phyloP scores from a whole-genome alignment of 2,113 vertebrate species.

The Stigmatopora argus region DNA sequence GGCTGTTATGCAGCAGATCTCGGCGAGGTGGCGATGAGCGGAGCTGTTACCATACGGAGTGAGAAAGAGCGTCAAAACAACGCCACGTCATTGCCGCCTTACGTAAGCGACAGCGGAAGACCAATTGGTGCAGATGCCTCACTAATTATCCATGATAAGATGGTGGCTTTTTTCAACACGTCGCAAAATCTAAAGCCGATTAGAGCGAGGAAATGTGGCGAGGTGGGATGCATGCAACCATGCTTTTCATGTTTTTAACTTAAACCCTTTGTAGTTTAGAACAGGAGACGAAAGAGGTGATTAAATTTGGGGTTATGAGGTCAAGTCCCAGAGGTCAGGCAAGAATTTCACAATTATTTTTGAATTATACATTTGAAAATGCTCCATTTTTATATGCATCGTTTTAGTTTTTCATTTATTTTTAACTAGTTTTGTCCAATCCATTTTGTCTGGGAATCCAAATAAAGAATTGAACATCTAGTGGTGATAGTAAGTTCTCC shows the following conservation, averaged over 20 bases:
- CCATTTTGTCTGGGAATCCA: too few species aligned
- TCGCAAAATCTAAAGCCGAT: background rate
- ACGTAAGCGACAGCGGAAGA: conserved; percentile 18
- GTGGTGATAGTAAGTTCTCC: too few species aligned
- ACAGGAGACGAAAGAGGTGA: too few species aligned
- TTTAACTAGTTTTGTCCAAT: too few species aligned
- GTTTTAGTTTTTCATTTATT: too few species aligned
- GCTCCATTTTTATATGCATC: too few species aligned
- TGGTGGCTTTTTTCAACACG: conserved; percentile 17
- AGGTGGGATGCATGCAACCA: background rate
- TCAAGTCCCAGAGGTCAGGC: too few species aligned
- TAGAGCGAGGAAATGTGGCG: background rate
- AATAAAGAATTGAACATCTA: too few species aligned
- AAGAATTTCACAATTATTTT: too few species aligned
- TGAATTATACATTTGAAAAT: too few species aligned
- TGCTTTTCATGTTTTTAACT: background rate
- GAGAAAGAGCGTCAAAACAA: conserved; percentile 55
- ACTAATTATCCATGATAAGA: conserved; percentile 44
- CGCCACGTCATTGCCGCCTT: conserved; percentile 50
- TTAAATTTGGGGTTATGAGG: too few species aligned
- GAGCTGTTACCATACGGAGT: conserved; percentile 56
- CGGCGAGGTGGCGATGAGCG: conserved; percentile 59
- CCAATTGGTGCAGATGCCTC: conserved; percentile 35
- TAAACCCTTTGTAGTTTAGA: too few species aligned
- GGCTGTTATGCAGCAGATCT: conserved; percentile 59